Percentiles rank a stretch among this genome's conserved stretches.
Evolutionary conservation across 2,797 vertebrate species (phyloP).

Genomic region (Lepidocolaptes lacrymiger): DNA sequence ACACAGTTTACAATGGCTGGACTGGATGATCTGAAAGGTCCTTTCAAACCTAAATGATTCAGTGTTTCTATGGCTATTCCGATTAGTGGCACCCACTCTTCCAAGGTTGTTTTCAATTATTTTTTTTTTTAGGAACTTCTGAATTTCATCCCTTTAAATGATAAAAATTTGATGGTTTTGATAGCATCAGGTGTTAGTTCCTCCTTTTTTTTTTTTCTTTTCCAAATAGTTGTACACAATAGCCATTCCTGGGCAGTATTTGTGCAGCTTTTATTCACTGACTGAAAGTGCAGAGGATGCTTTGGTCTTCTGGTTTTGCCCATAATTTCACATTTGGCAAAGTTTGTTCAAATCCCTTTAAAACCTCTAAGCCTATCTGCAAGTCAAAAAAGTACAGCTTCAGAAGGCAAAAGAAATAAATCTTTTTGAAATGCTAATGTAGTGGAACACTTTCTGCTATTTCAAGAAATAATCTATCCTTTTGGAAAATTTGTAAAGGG

Average conservation of each 20-base stretch:
- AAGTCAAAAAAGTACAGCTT: slow-evolving; percentile 65
- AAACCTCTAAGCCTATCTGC: slow-evolving; percentile 62
- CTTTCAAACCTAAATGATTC: background rate
- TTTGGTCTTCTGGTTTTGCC: slow-evolving; percentile 43
- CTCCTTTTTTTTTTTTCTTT: background rate
- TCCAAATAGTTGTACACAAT: background rate
- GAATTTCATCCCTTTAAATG: background rate
- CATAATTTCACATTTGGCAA: slow-evolving; percentile 50
- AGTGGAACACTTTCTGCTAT: slow-evolving; percentile 53
- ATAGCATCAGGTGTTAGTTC: background rate
- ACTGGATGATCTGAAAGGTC: background rate
- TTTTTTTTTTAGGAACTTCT: background rate
- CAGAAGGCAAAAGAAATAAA: slow-evolving; percentile 66
- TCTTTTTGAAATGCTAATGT: slow-evolving; percentile 72
- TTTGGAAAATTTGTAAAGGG: slow-evolving; percentile 47
- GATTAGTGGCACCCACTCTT: background rate
- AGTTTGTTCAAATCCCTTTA: slow-evolving; percentile 63
- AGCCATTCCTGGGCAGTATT: background rate
- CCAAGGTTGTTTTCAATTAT: background rate
- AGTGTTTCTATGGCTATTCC: background rate
- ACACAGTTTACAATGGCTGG: background rate
- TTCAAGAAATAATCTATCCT: slow-evolving; percentile 60
- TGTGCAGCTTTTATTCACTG: background rate
- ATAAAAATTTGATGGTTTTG: background rate
- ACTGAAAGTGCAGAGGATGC: background rate